Percentiles rank a stretch among this genome's conserved stretches.
Evolutionary conservation across 2,888 invertebrate genomes (phyloP).

Genomic region (Eupithecia abbreviata): DNA sequence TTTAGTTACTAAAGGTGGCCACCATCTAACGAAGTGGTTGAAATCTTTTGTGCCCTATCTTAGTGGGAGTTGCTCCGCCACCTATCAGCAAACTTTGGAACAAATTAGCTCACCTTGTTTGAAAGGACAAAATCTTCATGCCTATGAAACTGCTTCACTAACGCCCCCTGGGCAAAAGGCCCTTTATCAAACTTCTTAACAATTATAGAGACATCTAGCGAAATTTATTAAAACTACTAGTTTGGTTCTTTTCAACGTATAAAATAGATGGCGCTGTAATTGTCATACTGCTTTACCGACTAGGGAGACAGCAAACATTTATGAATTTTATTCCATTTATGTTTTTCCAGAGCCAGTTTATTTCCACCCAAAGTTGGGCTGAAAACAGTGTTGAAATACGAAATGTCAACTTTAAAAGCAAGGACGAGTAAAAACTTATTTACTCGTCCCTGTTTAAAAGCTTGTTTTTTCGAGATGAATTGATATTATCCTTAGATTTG

Average conservation of each 20-base stretch:
- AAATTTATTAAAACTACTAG: neutral
- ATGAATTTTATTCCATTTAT: neutral
- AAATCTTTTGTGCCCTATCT: neutral
- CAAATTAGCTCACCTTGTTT: neutral
- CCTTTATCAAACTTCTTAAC: neutral
- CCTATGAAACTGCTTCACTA: neutral
- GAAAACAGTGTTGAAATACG: too few species aligned
- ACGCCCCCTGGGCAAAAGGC: conserved; percentile 8
- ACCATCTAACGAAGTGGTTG: neutral
- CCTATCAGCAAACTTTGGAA: conserved; percentile 3
- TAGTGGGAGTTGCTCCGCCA: neutral
- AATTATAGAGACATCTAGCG: conserved; percentile 23
- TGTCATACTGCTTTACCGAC: conserved; percentile 42
- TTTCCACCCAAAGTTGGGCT: too few species aligned
- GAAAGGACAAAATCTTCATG: neutral
- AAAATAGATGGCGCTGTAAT: conserved; percentile 29
- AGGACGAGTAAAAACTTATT: too few species aligned
- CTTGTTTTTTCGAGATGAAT: too few species aligned
- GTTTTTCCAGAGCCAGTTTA: neutral
- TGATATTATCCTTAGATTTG: too few species aligned
- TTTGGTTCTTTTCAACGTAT: neutral
- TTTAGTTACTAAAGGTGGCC: too few species aligned
- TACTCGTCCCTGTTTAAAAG: too few species aligned
- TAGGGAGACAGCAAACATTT: conserved; percentile 31
- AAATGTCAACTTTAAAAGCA: too few species aligned